phyloP scores from a whole-genome alignment of 2,797 vertebrate genomes.

The Arnoldichthys spilopterus region DNA sequence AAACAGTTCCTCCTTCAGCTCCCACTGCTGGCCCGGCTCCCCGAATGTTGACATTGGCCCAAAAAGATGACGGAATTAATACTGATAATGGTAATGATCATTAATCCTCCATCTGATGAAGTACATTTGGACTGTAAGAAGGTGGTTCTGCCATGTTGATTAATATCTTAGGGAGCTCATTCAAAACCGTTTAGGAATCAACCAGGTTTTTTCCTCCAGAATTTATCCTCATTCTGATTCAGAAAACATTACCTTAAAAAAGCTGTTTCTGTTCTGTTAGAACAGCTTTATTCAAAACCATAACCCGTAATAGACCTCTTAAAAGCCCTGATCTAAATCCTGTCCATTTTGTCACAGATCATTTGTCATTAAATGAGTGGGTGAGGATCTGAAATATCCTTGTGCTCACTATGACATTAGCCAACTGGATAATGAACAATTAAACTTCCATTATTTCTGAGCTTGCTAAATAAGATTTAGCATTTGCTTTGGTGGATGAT shows the following conservation, averaged over 20 bases:
- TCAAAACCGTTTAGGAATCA: slow-evolving; percentile 32
- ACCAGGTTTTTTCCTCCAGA: not conserved
- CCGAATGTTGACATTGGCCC: slow-evolving; percentile 53
- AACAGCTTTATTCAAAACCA: slow-evolving; percentile 50
- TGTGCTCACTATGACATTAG: slow-evolving; percentile 57
- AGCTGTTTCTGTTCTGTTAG: slow-evolving; percentile 29
- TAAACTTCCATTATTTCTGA: slow-evolving; percentile 58
- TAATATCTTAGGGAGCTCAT: slow-evolving; percentile 42
- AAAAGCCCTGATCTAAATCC: slow-evolving; percentile 44
- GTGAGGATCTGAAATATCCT: slow-evolving; percentile 62
- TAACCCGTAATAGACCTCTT: slow-evolving; percentile 46
- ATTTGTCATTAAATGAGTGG: slow-evolving; percentile 64
- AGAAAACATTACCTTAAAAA: slow-evolving; percentile 33
- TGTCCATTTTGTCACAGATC: slow-evolving; percentile 60
- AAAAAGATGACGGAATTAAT: slow-evolving; percentile 22
- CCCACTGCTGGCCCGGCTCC: slow-evolving; percentile 21
- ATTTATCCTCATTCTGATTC: slow-evolving; percentile 45
- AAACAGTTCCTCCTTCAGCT: slow-evolving; percentile 9
- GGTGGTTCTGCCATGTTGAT: slow-evolving; percentile 33
- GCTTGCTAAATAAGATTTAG: slow-evolving; percentile 52
- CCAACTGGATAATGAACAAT: slow-evolving; percentile 63
- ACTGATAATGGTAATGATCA: slow-evolving; percentile 52
- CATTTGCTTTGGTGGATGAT: slow-evolving; percentile 48
- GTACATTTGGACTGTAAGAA: slow-evolving; percentile 40
- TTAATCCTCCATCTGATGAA: slow-evolving; percentile 50